Percentiles rank a stretch among this genome's conserved stretches.
Evolutionary conservation across 2,888 invertebrate species (phyloP).

Genomic region (Hermodice carunculata): DNA sequence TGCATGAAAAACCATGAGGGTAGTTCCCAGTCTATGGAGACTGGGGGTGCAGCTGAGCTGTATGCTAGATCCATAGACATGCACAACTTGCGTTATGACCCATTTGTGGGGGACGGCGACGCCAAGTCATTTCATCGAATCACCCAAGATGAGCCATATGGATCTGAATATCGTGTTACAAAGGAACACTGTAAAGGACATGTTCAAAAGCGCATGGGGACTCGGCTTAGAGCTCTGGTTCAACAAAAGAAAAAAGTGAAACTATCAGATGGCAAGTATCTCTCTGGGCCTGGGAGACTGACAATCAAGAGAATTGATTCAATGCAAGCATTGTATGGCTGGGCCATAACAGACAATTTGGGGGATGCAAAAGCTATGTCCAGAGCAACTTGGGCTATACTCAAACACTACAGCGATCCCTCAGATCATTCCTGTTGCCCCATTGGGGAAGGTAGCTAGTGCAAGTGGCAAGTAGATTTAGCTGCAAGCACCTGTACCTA

Average conservation of each 20-base stretch:
- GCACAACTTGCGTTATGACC: no score
- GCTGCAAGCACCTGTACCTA: no score
- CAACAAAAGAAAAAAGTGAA: background rate
- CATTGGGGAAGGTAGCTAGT: background rate
- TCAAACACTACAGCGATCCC: background rate
- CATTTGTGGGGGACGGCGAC: no score
- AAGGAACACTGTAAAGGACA: background rate
- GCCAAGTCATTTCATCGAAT: no score
- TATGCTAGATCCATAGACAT: no score
- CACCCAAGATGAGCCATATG: background rate
- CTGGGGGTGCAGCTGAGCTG: no score
- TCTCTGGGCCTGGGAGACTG: background rate
- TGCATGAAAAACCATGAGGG: no score
- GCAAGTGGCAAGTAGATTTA: no score
- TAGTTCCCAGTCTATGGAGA: no score
- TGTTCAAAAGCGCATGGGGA: background rate
- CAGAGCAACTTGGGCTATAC: background rate
- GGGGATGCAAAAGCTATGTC: background rate
- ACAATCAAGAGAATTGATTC: background rate
- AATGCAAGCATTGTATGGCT: background rate
- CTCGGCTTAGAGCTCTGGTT: background rate
- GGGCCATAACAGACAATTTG: background rate
- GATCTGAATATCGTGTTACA: no score
- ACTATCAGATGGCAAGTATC: background rate
- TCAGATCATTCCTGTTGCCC: background rate